Conservation (phyloP, 2,888 invertebrate species). For the Steromphala cineraria region DNA sequence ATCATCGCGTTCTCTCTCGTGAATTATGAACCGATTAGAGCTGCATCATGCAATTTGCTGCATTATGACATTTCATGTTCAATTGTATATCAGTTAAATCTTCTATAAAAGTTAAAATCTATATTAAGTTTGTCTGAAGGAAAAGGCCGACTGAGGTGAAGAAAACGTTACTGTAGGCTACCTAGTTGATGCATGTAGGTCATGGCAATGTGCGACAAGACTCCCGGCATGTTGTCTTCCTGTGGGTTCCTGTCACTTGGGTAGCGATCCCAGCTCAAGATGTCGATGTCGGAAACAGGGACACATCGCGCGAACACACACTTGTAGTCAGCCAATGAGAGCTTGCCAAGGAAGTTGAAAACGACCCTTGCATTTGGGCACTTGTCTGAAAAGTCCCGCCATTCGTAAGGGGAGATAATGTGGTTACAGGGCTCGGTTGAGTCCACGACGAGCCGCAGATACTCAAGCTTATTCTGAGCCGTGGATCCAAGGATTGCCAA, state of each 20-base stretch:
- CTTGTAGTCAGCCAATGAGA: slow-evolving; percentile 11
- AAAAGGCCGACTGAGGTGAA: no score
- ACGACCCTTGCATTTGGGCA: slow-evolving; percentile 14
- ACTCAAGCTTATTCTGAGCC: background rate
- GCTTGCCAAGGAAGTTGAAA: slow-evolving; percentile 21
- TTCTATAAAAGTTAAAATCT: no score
- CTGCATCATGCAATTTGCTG: no score
- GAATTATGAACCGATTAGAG: no score
- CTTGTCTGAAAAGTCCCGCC: background rate
- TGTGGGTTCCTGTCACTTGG: slow-evolving; percentile 18
- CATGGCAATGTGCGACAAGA: slow-evolving; percentile 1
- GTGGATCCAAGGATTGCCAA: background rate
- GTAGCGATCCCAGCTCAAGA: slow-evolving; percentile 22
- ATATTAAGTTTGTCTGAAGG: no score
- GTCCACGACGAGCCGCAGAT: slow-evolving; percentile 11
- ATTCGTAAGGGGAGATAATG: background rate
- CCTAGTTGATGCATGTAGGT: background rate
- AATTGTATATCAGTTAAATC: no score
- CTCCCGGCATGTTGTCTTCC: slow-evolving; percentile 16
- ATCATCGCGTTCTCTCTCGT: no score
- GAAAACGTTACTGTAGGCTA: no score
- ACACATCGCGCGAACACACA: slow-evolving; percentile 4
- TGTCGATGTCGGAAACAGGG: slow-evolving; percentile 11
- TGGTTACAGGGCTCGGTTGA: slow-evolving; percentile 11
- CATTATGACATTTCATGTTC: no score